Evolutionary conservation across 2,113 vertebrate genomes (phyloP).

Genomic region (Strix uralensis): DNA sequence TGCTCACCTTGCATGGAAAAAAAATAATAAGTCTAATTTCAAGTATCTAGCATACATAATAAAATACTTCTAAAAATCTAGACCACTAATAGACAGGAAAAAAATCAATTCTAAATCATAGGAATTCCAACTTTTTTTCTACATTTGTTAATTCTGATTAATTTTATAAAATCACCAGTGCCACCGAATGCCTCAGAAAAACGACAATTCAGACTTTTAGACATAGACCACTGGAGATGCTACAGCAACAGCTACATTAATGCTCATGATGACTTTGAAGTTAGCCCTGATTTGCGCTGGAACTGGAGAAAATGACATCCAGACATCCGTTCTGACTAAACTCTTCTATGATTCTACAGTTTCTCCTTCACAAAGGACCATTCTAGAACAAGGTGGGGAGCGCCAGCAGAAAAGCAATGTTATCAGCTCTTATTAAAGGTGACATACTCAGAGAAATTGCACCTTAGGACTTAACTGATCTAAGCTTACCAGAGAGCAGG

Average conservation of each 20-base stretch:
- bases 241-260: background rate
- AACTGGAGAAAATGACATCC: background rate
- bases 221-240: background rate
- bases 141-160: background rate
- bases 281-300: background rate
- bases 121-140: background rate
- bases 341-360: background rate
- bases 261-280: background rate
- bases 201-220: background rate
- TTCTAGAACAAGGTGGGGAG: background rate
- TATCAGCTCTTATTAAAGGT: background rate
- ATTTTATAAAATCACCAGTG: background rate
- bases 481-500: too few species aligned
- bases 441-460: background rate
- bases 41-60: background rate
- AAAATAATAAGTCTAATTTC: background rate
- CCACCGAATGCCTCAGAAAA: background rate
- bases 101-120: background rate
- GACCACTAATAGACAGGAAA: background rate
- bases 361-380: background rate
- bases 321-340: background rate
- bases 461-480: background rate
- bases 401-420: background rate
- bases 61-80: background rate
- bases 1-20: background rate